Conservation (phyloP, 2,888 invertebrate genomes). For the Caenorhabditis wallacei region DNA sequence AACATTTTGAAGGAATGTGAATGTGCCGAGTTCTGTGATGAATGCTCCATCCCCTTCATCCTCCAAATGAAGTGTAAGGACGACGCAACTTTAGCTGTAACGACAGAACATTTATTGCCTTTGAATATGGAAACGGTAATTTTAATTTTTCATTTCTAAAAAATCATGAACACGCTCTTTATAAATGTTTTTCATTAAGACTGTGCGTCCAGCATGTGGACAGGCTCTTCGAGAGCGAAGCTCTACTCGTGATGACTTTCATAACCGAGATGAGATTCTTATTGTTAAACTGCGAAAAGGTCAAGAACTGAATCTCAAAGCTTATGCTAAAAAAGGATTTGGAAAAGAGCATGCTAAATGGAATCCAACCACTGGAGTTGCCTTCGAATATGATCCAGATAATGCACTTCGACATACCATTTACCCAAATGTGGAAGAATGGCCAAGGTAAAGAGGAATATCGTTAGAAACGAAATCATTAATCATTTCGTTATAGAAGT, state of each 20-base stretch:
- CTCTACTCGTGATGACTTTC: slow-evolving; percentile 28
- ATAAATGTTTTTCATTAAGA: slow-evolving; percentile 25
- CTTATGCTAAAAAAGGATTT: slow-evolving; percentile 96
- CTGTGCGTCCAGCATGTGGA: slow-evolving; percentile 61
- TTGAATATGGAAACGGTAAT: slow-evolving; percentile 29
- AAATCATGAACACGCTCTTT: no score
- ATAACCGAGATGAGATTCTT: slow-evolving; percentile 86
- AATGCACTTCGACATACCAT: slow-evolving; percentile 95
- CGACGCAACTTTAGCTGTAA: slow-evolving; percentile 95
- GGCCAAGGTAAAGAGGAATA: slow-evolving; percentile 89
- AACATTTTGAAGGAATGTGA: slow-evolving; percentile 90
- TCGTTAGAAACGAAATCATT: not conserved
- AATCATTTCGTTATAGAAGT: slow-evolving; percentile 31
- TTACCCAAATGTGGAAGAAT: slow-evolving; percentile 80
- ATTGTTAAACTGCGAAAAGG: slow-evolving; percentile 89
- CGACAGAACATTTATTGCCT: slow-evolving; percentile 85
- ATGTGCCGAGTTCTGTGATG: slow-evolving; percentile 96
- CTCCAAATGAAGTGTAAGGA: slow-evolving; percentile 96
- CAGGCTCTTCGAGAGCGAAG: slow-evolving; percentile 60
- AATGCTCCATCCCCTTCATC: slow-evolving; percentile 98
- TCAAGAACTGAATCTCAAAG: slow-evolving; percentile 94
- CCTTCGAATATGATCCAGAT: slow-evolving; percentile 99
- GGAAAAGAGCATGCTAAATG: slow-evolving; percentile 99
- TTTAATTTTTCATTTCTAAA: not conserved
- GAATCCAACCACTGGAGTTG: slow-evolving; percentile 99